Percentiles rank a stretch among this genome's conserved stretches.
Evolutionary conservation across 2,113 vertebrate species (phyloP).

Genomic region (Rhinolophus ferrumequinum): DNA sequence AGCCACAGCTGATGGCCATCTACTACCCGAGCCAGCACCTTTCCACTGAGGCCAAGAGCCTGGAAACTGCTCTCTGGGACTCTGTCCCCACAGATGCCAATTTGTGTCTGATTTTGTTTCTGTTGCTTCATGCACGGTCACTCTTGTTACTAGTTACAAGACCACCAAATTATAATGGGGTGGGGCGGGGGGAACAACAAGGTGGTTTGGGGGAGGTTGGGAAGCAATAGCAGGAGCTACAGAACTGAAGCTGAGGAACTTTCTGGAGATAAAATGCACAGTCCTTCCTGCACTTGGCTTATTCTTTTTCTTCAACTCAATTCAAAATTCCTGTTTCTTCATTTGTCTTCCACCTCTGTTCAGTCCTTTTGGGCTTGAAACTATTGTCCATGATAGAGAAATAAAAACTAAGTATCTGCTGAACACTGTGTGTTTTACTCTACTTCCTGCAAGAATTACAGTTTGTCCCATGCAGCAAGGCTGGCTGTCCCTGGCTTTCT

Average conservation of each 20-base stretch:
- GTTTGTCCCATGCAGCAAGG: neutral
- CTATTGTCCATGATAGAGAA: neutral
- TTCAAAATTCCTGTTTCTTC: neutral
- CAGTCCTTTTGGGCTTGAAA: neutral
- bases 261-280: neutral
- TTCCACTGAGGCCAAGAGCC: no score
- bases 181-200: neutral
- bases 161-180: neutral
- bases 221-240: neutral
- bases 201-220: neutral
- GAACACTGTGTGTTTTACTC: neutral
- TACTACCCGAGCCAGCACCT: no score
- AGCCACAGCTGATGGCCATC: no score
- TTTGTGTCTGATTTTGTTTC: neutral
- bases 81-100: no score
- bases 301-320: neutral
- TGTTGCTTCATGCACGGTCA: neutral
- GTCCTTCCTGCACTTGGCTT: neutral
- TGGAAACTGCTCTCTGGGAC: no score
- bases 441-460: neutral
- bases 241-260: neutral
- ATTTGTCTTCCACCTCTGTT: neutral
- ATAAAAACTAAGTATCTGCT: neutral
- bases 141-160: neutral
- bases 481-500: neutral